Percentiles rank a stretch among this genome's conserved stretches.
These are phyloP conservation scores for Byasa hedistus DNA, from an alignment of 2,888 invertebrate genomes.

Conservation along the genomic window DNA sequence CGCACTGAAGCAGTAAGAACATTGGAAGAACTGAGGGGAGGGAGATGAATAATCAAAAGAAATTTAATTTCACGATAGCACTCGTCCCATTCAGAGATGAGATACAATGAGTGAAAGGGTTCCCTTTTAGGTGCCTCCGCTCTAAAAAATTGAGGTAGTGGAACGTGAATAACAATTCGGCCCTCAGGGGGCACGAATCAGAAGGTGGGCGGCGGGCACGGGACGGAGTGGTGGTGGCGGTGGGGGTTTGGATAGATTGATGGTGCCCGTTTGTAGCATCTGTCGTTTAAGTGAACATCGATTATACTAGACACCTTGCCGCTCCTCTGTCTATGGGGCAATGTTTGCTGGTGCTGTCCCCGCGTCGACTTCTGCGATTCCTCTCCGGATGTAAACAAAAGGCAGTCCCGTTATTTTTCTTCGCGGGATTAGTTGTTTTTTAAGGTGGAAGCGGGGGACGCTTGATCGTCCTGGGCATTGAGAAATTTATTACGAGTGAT, in stretches of 20 bases:
- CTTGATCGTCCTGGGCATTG: constrained; percentile 39
- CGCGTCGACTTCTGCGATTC: constrained; percentile 62
- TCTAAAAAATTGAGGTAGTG: constrained; percentile 79
- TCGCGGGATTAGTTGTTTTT: constrained; percentile 39
- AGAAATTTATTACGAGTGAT: constrained; percentile 41
- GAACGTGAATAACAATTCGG: constrained; percentile 78
- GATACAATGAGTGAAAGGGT: constrained; percentile 77
- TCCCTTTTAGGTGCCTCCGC: constrained; percentile 70
- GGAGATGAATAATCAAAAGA: constrained; percentile 59
- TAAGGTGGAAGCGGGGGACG: constrained; percentile 44
- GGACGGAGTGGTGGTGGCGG: not conserved
- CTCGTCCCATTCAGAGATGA: constrained; percentile 65
- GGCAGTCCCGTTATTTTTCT: constrained; percentile 60
- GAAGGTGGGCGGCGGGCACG: constrained; percentile 38
- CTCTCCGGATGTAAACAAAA: constrained; percentile 70
- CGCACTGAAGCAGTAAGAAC: constrained; percentile 37
- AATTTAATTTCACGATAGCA: constrained; percentile 68
- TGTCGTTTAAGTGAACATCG: constrained; percentile 78
- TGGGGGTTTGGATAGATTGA: constrained; percentile 64
- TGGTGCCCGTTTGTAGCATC: constrained; percentile 78
- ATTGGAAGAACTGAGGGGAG: constrained; percentile 34
- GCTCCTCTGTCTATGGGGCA: constrained; percentile 72
- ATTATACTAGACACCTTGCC: constrained; percentile 72
- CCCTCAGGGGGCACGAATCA: constrained; percentile 44
- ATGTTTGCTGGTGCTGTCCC: constrained; percentile 65